phyloP scores from a whole-genome alignment of 2,797 vertebrate species.

The Lophura swinhoii region DNA sequence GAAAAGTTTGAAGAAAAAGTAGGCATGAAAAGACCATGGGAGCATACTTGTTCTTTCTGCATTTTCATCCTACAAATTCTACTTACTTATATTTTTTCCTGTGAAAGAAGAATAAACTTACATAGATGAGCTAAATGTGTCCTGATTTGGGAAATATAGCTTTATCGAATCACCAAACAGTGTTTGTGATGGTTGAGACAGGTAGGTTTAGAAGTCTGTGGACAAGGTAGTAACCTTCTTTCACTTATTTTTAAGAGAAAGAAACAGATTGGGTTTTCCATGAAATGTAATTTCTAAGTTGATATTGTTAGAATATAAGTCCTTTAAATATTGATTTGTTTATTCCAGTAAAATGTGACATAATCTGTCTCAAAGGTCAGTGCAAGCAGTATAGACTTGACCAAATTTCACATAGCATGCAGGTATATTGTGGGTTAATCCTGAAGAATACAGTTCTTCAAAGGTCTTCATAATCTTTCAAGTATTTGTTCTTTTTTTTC shows the following conservation, averaged over 20 bases:
- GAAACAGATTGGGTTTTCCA: neutral
- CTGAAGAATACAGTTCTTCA: slow-evolving; percentile 40
- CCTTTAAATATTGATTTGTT: slow-evolving; percentile 43
- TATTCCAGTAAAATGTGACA: slow-evolving; percentile 31
- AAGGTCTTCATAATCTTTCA: slow-evolving; percentile 42
- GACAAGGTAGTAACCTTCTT: neutral
- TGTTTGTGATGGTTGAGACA: neutral
- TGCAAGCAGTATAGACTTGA: slow-evolving; percentile 6
- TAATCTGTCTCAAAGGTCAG: slow-evolving; percentile 15
- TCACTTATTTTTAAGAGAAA: neutral
- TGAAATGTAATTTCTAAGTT: slow-evolving; percentile 38
- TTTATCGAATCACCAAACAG: neutral
- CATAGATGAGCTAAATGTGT: neutral
- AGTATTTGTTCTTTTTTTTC: slow-evolving; percentile 47
- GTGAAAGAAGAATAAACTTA: neutral
- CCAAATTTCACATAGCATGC: slow-evolving; percentile 36
- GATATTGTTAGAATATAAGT: slow-evolving; percentile 57
- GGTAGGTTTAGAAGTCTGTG: neutral
- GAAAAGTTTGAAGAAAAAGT: neutral
- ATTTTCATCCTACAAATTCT: neutral
- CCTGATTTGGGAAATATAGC: neutral
- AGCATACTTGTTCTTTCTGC: neutral
- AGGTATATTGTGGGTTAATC: slow-evolving; percentile 55
- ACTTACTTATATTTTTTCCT: neutral
- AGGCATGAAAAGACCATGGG: neutral